Conservation (phyloP, 2,797 vertebrate genomes). For the Delichon dasypus region DNA sequence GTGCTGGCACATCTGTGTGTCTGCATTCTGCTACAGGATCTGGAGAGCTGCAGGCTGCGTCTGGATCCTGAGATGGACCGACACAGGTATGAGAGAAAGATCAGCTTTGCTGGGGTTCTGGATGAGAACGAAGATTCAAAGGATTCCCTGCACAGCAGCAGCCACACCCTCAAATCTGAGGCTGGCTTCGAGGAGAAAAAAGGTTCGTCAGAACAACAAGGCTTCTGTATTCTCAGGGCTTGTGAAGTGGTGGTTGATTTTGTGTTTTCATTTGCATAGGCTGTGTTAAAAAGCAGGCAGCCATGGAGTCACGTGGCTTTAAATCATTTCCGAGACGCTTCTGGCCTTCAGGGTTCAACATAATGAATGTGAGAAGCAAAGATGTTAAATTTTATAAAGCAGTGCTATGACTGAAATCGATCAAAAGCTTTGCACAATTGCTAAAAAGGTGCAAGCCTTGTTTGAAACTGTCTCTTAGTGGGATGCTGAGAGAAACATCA, state of each 20-base stretch:
- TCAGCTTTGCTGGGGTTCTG: constrained; percentile 97
- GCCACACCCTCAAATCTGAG: constrained; percentile 97
- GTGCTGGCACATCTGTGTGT: background rate
- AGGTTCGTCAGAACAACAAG: constrained; percentile 71
- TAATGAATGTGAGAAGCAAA: constrained; percentile 57
- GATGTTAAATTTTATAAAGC: constrained; percentile 14
- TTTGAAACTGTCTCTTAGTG: background rate
- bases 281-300: constrained; percentile 28
- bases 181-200: constrained; percentile 93
- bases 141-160: constrained; percentile 96
- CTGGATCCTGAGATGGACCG: constrained; percentile 94
- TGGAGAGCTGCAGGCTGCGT: constrained; percentile 92
- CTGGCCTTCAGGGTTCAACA: background rate
- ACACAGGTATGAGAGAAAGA: constrained; percentile 97
- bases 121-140: constrained; percentile 96
- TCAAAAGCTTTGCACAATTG: background rate
- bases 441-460: background rate
- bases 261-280: constrained; percentile 49
- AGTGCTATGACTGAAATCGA: background rate
- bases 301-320: constrained; percentile 42
- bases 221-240: constrained; percentile 22
- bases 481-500: background rate
- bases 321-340: background rate
- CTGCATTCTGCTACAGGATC: constrained; percentile 78
- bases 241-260: constrained; percentile 45